Percentiles rank a stretch among this genome's conserved stretches.
Evolutionary conservation across 2,888 invertebrate species (phyloP).

Genomic region (Octonoba sinensis): DNA sequence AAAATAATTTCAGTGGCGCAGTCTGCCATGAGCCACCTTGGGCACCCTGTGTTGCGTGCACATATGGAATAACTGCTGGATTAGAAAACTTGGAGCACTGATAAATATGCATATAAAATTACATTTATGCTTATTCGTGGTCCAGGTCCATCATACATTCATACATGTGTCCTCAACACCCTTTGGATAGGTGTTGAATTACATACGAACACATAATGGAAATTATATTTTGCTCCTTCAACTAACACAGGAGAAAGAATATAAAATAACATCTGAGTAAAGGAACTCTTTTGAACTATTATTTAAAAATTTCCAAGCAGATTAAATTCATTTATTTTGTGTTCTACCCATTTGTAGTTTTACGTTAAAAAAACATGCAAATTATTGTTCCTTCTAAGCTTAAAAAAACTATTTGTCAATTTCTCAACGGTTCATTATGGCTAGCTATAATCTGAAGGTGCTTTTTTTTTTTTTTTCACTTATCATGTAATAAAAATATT

Average conservation of each 20-base stretch:
- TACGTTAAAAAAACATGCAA: too few relatives aligned
- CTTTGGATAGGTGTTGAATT: conserved; percentile 1
- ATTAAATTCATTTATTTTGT: not conserved
- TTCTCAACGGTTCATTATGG: conserved; percentile 2
- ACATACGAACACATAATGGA: conserved; percentile 3
- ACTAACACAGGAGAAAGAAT: not conserved
- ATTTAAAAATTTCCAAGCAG: conserved; percentile 1
- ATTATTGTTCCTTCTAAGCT: not conserved
- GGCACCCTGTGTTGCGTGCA: too few relatives aligned
- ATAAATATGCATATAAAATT: not conserved
- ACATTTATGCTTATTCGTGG: not conserved
- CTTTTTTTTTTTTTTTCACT: not conserved
- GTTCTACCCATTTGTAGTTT: not conserved
- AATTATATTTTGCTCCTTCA: not conserved
- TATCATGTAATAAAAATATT: too few relatives aligned
- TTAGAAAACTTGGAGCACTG: not conserved
- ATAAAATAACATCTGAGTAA: not conserved
- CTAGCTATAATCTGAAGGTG: not conserved
- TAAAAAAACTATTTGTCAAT: not conserved
- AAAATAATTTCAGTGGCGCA: too few relatives aligned
- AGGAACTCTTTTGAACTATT: not conserved
- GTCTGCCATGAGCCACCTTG: too few relatives aligned
- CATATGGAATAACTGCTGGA: too few relatives aligned
- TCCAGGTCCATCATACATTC: not conserved
- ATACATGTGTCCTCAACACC: too few relatives aligned